These are phyloP conservation scores for Pseudomugil gertrudae DNA, from an alignment of 2,797 vertebrate genomes.

Conservation along the genomic window DNA sequence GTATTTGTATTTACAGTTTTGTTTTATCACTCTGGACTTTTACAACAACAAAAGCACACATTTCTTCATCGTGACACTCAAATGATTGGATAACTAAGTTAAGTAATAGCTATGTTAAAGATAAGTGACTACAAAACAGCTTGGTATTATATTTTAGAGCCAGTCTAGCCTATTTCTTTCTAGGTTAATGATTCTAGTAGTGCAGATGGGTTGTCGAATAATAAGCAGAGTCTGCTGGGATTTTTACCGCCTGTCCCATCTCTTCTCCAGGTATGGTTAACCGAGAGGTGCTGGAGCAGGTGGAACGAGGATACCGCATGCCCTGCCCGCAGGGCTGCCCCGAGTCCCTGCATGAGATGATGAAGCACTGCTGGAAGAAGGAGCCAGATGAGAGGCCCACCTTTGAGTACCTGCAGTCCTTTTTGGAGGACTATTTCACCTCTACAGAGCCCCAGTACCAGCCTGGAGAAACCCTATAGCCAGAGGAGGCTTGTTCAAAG, in stretches of 20 bases:
- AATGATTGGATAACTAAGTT: neutral
- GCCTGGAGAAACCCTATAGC: slow-evolving; percentile 95
- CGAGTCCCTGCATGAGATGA: slow-evolving; percentile 94
- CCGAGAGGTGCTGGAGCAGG: slow-evolving; percentile 94
- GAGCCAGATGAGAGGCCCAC: slow-evolving; percentile 96
- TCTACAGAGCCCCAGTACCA: slow-evolving; percentile 97
- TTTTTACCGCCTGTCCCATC: neutral
- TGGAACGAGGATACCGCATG: slow-evolving; percentile 95
- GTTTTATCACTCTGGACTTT: neutral
- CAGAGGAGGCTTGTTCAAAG: slow-evolving; percentile 43
- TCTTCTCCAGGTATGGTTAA: slow-evolving; percentile 90
- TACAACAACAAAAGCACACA: no score
- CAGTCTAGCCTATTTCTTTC: neutral
- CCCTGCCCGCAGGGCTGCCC: slow-evolving; percentile 95
- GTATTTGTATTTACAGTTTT: no score
- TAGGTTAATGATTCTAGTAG: neutral
- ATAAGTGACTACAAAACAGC: neutral
- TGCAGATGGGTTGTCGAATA: neutral
- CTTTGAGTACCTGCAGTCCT: slow-evolving; percentile 96
- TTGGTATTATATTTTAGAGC: neutral
- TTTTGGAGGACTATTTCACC: slow-evolving; percentile 98
- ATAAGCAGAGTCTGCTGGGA: neutral
- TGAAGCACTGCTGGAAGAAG: slow-evolving; percentile 97
- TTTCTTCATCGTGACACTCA: neutral
- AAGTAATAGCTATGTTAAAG: neutral